Evolutionary conservation across 2,113 vertebrate genomes (phyloP), one percentile per base, ranked within the genome.

Genomic region (Diglossa brunneiventris): DNA sequence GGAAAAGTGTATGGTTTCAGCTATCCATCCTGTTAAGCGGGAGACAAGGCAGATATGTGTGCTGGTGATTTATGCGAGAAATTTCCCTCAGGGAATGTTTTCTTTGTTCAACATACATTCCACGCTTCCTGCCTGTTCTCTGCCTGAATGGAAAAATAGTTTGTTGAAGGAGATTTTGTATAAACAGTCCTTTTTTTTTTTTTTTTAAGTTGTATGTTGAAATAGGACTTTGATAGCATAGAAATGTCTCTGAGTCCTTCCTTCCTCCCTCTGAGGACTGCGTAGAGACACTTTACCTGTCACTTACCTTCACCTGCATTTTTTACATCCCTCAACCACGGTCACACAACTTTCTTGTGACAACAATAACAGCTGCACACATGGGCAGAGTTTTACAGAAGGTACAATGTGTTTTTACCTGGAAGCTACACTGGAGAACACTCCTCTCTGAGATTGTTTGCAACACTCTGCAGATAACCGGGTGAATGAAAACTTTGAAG

Each of bases 1-100:
- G 14, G 26, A 15, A 15, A 27, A 50, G 17, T 11, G 10, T 17
- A 5, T 6, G 28, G 27, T 5, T 30, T 31, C 10, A 0, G n/a
- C 35, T 56, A 61, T 12, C 8, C 59, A 28, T 30, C 42, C 31
- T 68, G 7, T 13, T 61, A 78, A 73, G 12, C 3, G 6, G 16
- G 35, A 82, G 41, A 64, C 62, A 86, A 61, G 63, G 37, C 30
- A 86, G 27, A 39, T 55, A 37, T 7, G 26, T 21, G 19, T 44
- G 47, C 21, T 56, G 23, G 20, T 64, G 87, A 82, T 56, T 64
- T 84, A 61, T 11, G 28, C 16, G 62, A 41, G 44, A 91, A 61
- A 78, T 46, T 78, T 26, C 20, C 31, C 44, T n/a, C 35, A 33
- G 44, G 49, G 41, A 42, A 49, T 20, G n/a, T 61, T 89, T 69